phyloP scores from a whole-genome alignment of 1,140 invertebrate genomes.

The Trichonephila clavata region DNA sequence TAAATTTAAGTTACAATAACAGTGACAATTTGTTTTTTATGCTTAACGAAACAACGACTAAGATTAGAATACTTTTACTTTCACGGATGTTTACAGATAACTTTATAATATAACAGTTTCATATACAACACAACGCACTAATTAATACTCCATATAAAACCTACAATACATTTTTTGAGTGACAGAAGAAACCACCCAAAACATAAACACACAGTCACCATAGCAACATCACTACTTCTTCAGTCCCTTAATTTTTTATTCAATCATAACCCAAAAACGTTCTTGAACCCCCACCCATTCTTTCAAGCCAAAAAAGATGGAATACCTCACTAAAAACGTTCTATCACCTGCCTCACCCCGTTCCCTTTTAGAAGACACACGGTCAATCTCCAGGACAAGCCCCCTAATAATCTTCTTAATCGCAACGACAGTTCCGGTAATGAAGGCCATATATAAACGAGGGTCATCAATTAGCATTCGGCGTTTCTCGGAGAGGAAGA shows the following conservation, averaged over 20 bases:
- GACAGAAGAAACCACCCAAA: too few species aligned
- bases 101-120: too few species aligned
- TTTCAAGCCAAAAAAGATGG: not conserved
- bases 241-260: not conserved
- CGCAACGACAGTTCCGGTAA: not conserved
- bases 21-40: too few species aligned
- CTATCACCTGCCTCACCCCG: not conserved
- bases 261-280: not conserved
- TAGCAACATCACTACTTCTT: too few species aligned
- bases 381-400: not conserved
- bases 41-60: too few species aligned
- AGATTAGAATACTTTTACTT: too few species aligned
- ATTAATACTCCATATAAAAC: too few species aligned
- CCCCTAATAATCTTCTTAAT: constrained; percentile 36
- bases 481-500: not conserved
- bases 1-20: too few species aligned
- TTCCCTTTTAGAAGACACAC: not conserved
- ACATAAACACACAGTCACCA: too few species aligned
- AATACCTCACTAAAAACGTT: not conserved
- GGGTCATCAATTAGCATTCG: constrained; percentile 37
- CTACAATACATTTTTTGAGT: too few species aligned
- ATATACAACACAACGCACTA: not conserved
- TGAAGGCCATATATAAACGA: constrained; percentile 18
- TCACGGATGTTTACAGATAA: too few species aligned
- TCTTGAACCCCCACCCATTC: not conserved